These are phyloP conservation scores for Corythaixoides concolor DNA, from an alignment of 2,113 vertebrate genomes.

Conservation along the genomic window DNA sequence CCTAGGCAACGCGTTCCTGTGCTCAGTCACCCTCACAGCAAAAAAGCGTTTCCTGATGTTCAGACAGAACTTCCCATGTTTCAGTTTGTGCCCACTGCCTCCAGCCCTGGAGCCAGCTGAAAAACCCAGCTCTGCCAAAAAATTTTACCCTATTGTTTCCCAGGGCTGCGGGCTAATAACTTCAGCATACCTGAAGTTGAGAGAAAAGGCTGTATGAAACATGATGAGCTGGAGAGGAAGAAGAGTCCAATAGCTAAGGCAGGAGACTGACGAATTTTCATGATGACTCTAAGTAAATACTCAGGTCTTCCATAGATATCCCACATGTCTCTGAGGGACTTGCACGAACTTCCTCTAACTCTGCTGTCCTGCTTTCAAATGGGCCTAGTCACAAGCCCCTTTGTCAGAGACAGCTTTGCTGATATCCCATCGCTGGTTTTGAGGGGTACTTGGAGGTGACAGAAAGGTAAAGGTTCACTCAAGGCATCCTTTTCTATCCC, in stretches of 20 bases:
- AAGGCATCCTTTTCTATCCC: neutral
- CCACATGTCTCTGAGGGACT: neutral
- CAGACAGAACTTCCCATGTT: neutral
- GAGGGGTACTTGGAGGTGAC: neutral
- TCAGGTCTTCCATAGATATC: neutral
- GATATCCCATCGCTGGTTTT: neutral
- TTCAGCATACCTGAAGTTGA: rapidly evolving
- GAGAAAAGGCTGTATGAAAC: neutral
- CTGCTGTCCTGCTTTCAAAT: neutral
- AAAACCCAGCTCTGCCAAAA: neutral
- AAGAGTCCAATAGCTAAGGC: neutral
- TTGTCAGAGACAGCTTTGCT: neutral
- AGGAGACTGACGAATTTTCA: neutral
- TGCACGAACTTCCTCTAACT: neutral
- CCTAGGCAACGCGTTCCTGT: neutral
- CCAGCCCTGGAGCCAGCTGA: neutral
- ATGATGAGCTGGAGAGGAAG: neutral
- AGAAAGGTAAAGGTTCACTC: neutral
- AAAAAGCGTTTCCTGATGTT: neutral
- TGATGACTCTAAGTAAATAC: neutral
- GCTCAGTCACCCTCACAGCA: neutral
- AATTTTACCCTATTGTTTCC: neutral
- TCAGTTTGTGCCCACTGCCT: neutral
- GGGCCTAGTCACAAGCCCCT: neutral
- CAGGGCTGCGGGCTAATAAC: neutral